Base-by-base conservation (phyloP, 2,888 invertebrate genomes). In the Lasioglossum zephyrum region DNA sequence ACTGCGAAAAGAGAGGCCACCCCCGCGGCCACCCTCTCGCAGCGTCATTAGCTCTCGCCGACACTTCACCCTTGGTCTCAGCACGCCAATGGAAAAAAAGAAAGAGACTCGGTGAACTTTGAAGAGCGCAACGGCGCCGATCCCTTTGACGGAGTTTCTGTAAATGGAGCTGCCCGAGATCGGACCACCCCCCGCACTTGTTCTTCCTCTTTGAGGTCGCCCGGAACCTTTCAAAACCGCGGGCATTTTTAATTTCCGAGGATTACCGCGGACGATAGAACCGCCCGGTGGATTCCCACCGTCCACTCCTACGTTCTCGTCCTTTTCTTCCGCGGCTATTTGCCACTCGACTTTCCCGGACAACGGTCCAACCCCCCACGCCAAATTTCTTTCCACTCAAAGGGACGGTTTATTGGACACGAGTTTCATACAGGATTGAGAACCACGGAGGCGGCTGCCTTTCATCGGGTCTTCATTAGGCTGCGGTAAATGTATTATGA, bases 381-480 rank as follows among this genome's bases (percentile, higher is more conserved):
- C 1, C 5, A 1, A 57, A 70, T 63, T 26, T 70, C 60, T 72
- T 69, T 57, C 44, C n/a, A 3, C 18, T 6, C 18, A 22, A 8
- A 44, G 41, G 9, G 36, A 26, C 18, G 49, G 47, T 78, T 47
- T 11, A 26, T 44, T 26, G 13, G 70, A 31, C 22, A 3, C 66
- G 8, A 1, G 18, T 18, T 2, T 36, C 60, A n/a, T 53, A 53
- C 8, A n/a, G 16, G 49, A 74, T 84, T 84, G 92, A 91, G 92
- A 90, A 90, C 88, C 93, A 81, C 92, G 92, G 93, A 92, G 92
- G 88, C 90, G 92, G 91, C 86, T 88, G 94, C 93, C 94, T 94
- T 95, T 95, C 95, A 95, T 95, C 94, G 95, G 92, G 94, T 94
- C 95, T 95, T 95, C 94, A 94, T 95, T 95, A 95, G 93, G 92